Conservation (phyloP, 2,113 vertebrate species). For the Austrofundulus limnaeus region DNA sequence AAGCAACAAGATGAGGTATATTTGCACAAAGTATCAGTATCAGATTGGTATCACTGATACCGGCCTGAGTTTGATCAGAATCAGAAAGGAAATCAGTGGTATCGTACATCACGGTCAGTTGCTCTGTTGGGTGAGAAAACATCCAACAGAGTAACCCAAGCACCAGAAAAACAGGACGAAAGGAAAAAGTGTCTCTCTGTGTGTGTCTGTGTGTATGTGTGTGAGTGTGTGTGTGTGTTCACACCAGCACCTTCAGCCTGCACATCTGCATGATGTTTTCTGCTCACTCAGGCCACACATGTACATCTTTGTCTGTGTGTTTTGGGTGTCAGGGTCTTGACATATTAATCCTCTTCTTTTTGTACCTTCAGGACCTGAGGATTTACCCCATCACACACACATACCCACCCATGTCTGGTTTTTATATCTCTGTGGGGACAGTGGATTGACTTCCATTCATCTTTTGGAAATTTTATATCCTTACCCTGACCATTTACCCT, state of each 20-base stretch:
- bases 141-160: too few relatives aligned
- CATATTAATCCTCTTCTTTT: constrained; percentile 56
- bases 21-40: too few relatives aligned
- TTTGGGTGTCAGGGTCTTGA: constrained; percentile 64
- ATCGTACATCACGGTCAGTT: too few relatives aligned
- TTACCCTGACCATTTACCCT: too few relatives aligned
- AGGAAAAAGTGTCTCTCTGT: constrained; percentile 19
- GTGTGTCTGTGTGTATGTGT: background rate
- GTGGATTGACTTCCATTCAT: too few relatives aligned
- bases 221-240: constrained; percentile 4
- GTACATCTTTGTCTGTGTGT: constrained; percentile 58
- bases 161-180: constrained; percentile 7
- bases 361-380: constrained; percentile 45
- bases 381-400: constrained; percentile 26
- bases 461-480: too few relatives aligned
- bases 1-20: too few relatives aligned
- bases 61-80: too few relatives aligned
- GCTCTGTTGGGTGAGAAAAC: constrained; percentile 14
- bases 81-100: too few relatives aligned
- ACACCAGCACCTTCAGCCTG: background rate
- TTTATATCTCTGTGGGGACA: too few relatives aligned
- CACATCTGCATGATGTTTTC: constrained; percentile 15
- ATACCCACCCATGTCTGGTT: constrained; percentile 15
- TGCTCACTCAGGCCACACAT: constrained; percentile 60
- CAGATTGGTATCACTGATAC: too few relatives aligned